A percentile compares a stretch with the other conserved stretches of the same genome.
Evolutionary conservation across 2,797 vertebrate species (phyloP).

Genomic region (Manis pentadactyla): DNA sequence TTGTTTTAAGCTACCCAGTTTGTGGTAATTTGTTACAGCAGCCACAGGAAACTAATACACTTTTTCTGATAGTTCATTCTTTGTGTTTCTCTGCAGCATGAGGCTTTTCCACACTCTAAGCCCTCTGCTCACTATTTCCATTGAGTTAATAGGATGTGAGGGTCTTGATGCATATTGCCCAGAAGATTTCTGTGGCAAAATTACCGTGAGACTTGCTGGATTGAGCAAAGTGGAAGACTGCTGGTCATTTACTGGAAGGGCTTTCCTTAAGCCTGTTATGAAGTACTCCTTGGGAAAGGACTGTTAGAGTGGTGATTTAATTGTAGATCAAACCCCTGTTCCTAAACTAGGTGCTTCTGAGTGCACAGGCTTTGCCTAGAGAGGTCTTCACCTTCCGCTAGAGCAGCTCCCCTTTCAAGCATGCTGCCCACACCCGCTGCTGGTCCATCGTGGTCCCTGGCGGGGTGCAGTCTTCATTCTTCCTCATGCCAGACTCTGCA

Average conservation of each 20-base stretch:
- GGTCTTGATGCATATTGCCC: too few species aligned
- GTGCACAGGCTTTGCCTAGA: background rate
- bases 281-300: background rate
- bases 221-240: background rate
- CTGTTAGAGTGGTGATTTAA: background rate
- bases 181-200: background rate
- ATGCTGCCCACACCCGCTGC: fast-evolving
- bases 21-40: background rate
- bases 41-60: background rate
- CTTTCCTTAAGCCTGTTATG: background rate
- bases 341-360: background rate
- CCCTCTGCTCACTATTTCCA: background rate
- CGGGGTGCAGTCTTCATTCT: background rate
- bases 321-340: background rate
- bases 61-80: background rate
- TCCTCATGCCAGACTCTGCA: background rate
- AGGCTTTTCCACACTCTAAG: background rate
- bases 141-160: background rate
- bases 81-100: background rate
- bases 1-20: background rate
- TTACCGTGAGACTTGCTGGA: background rate
- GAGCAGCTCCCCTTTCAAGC: background rate
- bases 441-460: fast-evolving
- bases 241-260: background rate
- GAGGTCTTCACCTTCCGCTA: background rate